A percentile compares a stretch with the other conserved stretches of the same genome.
Conservation (phyloP, 2,113 vertebrate species). For the Menidia beryllina region DNA sequence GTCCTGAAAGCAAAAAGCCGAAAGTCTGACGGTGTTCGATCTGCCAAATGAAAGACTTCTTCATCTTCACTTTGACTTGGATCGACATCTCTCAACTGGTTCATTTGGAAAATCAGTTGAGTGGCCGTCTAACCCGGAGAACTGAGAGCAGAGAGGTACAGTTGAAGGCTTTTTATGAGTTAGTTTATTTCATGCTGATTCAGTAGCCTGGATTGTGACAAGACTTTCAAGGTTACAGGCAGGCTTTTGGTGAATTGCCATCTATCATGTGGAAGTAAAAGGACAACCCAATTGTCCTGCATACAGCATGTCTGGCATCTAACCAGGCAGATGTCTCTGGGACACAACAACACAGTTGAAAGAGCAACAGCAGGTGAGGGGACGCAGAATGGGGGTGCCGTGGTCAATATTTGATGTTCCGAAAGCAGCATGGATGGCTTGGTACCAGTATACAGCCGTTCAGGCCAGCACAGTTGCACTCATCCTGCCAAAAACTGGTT, state of each 20-base stretch:
- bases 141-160: conserved; percentile 20
- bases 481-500: conserved; percentile 64
- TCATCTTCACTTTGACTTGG: conserved; percentile 1
- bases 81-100: neutral
- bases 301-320: conserved; percentile 65
- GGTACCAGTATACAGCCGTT: conserved; percentile 59
- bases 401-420: conserved; percentile 67
- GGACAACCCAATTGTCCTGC: conserved; percentile 70
- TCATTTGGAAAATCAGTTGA: conserved; percentile 30
- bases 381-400: conserved; percentile 38
- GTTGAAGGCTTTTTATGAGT: conserved; percentile 49
- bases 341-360: conserved; percentile 60
- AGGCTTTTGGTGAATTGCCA: conserved; percentile 71
- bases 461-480: conserved; percentile 47
- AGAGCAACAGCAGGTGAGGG: conserved; percentile 61
- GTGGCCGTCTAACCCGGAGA: conserved; percentile 20
- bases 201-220: conserved; percentile 60
- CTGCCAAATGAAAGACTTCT: neutral
- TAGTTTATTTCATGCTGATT: conserved; percentile 58
- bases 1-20: conserved; percentile 81
- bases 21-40: neutral
- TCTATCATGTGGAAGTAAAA: conserved; percentile 77
- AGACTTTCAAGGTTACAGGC: conserved; percentile 74
- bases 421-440: conserved; percentile 60
- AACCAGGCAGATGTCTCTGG: conserved; percentile 73